Conservation (phyloP, 2,888 invertebrate genomes). For the Lepidocyrtoides sp. region DNA sequence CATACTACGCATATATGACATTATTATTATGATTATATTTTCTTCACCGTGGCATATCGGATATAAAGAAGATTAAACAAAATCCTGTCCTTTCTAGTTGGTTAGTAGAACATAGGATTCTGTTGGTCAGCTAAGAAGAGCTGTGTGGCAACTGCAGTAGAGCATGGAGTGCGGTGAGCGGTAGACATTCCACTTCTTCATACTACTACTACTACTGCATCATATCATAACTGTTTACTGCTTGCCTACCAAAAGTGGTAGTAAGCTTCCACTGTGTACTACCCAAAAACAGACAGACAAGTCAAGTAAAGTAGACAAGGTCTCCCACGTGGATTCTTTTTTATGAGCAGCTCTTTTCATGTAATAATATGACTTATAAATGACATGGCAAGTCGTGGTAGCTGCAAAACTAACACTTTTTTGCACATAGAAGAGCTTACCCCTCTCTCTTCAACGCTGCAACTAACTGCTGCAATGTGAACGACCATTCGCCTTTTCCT, state of each 20-base stretch:
- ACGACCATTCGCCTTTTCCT: background rate
- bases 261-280: no score
- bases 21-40: background rate
- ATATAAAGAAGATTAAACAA: constrained; percentile 5
- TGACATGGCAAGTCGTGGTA: constrained; percentile 59
- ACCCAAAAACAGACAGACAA: constrained; percentile 31
- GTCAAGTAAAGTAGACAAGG: constrained; percentile 64
- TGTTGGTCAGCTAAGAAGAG: constrained; percentile 23
- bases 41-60: background rate
- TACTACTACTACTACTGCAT: no score
- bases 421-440: background rate
- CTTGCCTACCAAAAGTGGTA: no score
- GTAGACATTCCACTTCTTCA: background rate
- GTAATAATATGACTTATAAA: constrained; percentile 75
- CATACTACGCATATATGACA: background rate
- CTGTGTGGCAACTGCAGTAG: constrained; percentile 22
- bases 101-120: constrained; percentile 43
- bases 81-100: constrained; percentile 49
- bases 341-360: constrained; percentile 55
- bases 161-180: constrained; percentile 21
- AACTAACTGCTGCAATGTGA: background rate
- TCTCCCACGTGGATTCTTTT: constrained; percentile 72
- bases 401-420: constrained; percentile 48
- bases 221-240: no score
- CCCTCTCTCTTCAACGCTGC: background rate